Evolutionary conservation across 2,888 invertebrate species (phyloP).

Genomic region (Eretmocerus hayati): DNA sequence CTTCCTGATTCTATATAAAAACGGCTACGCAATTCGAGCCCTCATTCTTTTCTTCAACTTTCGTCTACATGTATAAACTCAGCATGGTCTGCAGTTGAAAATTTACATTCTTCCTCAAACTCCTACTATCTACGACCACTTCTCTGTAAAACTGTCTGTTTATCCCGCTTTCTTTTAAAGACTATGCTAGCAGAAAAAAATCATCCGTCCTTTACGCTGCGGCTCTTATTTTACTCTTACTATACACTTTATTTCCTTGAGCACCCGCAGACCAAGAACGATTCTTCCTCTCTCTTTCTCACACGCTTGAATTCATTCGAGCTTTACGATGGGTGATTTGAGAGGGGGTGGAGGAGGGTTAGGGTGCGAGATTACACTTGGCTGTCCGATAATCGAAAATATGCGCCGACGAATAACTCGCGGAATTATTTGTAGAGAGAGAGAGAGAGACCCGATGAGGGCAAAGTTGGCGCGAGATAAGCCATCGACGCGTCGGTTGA

Average conservation of each 20-base stretch:
- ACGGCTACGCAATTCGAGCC: too few species aligned
- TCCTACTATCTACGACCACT: constrained; percentile 15
- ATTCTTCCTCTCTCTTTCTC: constrained; percentile 17
- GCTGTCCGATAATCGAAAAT: constrained; percentile 46
- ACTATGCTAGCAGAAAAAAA: constrained; percentile 36
- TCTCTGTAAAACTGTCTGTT: constrained; percentile 43
- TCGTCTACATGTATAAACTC: too few species aligned
- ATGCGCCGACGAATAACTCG: constrained; percentile 43
- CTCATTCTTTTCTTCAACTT: constrained; percentile 44
- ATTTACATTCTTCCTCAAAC: constrained; percentile 44
- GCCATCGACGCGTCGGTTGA: constrained; percentile 18
- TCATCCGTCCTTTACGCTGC: constrained; percentile 7
- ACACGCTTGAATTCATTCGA: constrained; percentile 21
- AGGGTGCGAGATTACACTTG: constrained; percentile 40
- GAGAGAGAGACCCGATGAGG: constrained; percentile 18
- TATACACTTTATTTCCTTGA: constrained; percentile 22
- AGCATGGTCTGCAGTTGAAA: too few species aligned
- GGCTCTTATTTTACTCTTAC: too few species aligned
- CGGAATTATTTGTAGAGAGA: constrained; percentile 36
- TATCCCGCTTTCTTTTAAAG: constrained; percentile 47
- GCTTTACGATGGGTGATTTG: constrained; percentile 5
- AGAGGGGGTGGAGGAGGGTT: not conserved
- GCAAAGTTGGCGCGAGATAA: constrained; percentile 21
- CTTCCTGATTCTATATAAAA: too few species aligned
- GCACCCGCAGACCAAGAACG: constrained; percentile 12